Evolutionary conservation across 2,797 vertebrate species (phyloP), one percentile per base, ranked within the genome.

Genomic region (Rhincodon typus): DNA sequence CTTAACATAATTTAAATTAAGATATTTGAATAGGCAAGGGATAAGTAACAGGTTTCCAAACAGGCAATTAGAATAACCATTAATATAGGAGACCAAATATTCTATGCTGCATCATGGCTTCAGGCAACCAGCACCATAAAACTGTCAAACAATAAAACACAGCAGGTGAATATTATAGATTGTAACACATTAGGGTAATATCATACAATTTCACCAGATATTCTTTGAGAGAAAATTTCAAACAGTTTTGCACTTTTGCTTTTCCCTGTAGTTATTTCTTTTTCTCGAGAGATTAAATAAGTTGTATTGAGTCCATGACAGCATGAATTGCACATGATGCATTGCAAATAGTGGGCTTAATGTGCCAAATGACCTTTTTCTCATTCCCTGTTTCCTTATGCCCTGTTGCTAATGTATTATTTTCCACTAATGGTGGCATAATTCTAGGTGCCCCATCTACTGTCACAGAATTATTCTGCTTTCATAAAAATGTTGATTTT

Each of bases 351-450:
- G 62, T 93, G 66, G n/a, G 90, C 62, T 93, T 42, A 93, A 93
- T 93, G 90, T 66, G 17, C 90, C n/a, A 93, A 93, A 93, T 93
- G 90, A 93, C 90, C 90, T 93, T 69, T 93, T 67, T 93, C 53
- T 91, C 90, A 67, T 69, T 93, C 50, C n/a, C n/a, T n/a, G n/a
- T n/a, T n/a, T n/a, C n/a, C n/a, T n/a, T n/a, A n/a, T n/a, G n/a
- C n/a, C n/a, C n/a, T n/a, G n/a, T n/a, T n/a, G n/a, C n/a, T n/a
- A n/a, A n/a, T n/a, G n/a, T n/a, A n/a, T n/a, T n/a, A n/a, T n/a
- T n/a, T n/a, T n/a, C n/a, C n/a, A 69, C 90, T 38, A 38, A 25
- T 93, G 42, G 90, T 93, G 66, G 66, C 90, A 93, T 93, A 69
- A 93, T 93, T 69, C 69, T 77, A 50, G 27, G 30, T 46, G 69